Evolutionary conservation across 2,888 invertebrate genomes (phyloP), one percentile per base, ranked within the genome.

Genomic region (Cephus runcator): DNA sequence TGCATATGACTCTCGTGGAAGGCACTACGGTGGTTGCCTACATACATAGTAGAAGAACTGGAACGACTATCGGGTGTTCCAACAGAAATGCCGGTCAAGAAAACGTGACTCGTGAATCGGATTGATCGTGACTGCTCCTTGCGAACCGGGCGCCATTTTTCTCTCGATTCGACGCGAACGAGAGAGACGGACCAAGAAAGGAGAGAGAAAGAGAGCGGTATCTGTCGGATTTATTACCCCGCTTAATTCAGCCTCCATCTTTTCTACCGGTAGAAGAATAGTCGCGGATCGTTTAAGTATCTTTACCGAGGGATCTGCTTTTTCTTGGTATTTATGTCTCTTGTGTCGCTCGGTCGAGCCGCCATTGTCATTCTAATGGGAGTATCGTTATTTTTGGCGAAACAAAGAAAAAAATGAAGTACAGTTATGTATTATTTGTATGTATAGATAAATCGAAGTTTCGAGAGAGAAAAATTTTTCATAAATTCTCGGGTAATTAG

Each of bases 91-190:
- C 77, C 75, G 78, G 35, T 73, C 73, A 75, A 76, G 81, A 81
- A 56, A 84, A 83, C 83, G 82, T 83, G 83, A 85, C 82, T 81
- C 74, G 78, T 76, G 82, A 83, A 82, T 81, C 84, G 82, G 79
- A 74, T 75, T 76, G 79, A 81, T 84, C 84, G 77, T 69, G 79
- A 69, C 78, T 75, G 76, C 73, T 78, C 76, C 75, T 73, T 73
- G 68, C 34, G 68, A 75, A 75, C 9, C 69, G 71, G 56, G 75
- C 76, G 76, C 73, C 36, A 34, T 11, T 36, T 36, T 69, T 68
- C 11, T 23, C 4, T 69, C 40, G 40, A 1, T 74, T 40, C 11
- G 36, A 33, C 12, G 15, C 12, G 31, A 40, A 75, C 23, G n/a
- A 6, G 31, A 34, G 30, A 56, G 76, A 75, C 35, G 74, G 40